phyloP scores from a whole-genome alignment of 2,888 invertebrate species.

The Tiphia femorata region DNA sequence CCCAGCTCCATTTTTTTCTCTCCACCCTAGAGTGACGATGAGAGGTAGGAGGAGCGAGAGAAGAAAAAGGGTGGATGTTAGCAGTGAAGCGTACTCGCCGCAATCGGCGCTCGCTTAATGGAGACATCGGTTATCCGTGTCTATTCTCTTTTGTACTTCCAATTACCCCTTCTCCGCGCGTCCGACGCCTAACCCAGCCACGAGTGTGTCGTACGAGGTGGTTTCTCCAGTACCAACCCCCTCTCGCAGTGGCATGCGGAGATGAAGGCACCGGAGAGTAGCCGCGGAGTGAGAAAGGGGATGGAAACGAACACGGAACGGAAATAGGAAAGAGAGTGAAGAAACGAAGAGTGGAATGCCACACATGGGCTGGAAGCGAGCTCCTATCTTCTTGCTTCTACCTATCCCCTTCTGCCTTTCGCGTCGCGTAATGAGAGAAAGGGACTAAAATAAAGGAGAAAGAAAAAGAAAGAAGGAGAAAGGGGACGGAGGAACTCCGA shows the following conservation, averaged over 20 bases:
- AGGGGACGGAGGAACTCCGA: not conserved
- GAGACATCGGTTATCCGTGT: conserved; percentile 52
- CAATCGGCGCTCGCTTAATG: conserved; percentile 43
- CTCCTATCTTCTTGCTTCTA: too few relatives aligned
- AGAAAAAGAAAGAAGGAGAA: conserved; percentile 17
- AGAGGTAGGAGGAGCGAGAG: not conserved
- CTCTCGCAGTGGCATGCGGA: not conserved
- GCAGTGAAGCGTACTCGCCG: conserved; percentile 29
- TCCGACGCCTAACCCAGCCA: too few relatives aligned
- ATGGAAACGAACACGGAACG: conserved; percentile 10
- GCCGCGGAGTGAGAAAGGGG: conserved; percentile 1
- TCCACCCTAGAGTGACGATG: not conserved
- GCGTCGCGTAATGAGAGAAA: too few relatives aligned
- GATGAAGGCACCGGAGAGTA: too few relatives aligned
- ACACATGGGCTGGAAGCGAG: too few relatives aligned
- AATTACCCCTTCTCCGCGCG: conserved; percentile 43
- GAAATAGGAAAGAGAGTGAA: conserved; percentile 11
- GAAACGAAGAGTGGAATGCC: conserved; percentile 28
- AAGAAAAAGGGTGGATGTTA: conserved; percentile 19
- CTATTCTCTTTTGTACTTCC: conserved; percentile 50
- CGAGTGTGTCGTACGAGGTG: too few relatives aligned
- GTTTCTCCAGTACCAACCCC: conserved; percentile 1
- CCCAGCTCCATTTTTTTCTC: too few relatives aligned
- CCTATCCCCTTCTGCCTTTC: conserved; percentile 20
- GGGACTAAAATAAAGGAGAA: too few relatives aligned